Conservation (phyloP, 1,140 invertebrate genomes). For the Ylistrum balloti region DNA sequence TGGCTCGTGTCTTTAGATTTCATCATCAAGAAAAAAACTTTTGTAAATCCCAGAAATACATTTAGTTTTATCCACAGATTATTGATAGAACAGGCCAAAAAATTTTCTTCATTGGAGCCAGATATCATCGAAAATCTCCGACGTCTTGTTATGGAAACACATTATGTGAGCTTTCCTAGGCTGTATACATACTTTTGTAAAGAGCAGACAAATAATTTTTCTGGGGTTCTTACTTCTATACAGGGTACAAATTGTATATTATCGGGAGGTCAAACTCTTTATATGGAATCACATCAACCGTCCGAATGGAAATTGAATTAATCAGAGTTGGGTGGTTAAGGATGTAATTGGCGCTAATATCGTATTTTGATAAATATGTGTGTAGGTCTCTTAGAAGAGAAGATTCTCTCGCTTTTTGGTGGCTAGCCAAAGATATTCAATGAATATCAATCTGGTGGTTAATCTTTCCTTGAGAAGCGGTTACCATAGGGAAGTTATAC, state of each 20-base stretch:
- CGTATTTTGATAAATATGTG: conserved; percentile 36
- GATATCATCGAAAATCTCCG: not conserved
- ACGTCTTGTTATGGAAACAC: not conserved
- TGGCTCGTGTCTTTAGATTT: not conserved
- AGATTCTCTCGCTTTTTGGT: not conserved
- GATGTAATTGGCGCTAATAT: conserved; percentile 15
- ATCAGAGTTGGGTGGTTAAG: not conserved
- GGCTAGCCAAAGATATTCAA: not conserved
- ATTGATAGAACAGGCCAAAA: not conserved
- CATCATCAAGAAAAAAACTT: not conserved
- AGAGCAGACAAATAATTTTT: not conserved
- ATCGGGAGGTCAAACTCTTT: not conserved
- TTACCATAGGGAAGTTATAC: conserved; percentile 7
- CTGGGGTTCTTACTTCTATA: not conserved
- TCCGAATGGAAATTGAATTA: conserved; percentile 35
- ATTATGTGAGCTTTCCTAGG: not conserved
- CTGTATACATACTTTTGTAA: not conserved
- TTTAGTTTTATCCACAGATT: not conserved
- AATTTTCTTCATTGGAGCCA: not conserved
- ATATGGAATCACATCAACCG: conserved; percentile 19
- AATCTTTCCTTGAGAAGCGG: conserved; percentile 1
- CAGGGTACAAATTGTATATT: not conserved
- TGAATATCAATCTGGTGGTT: conserved; percentile 17
- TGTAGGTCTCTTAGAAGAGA: not conserved
- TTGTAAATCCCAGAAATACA: not conserved